Evolutionary conservation across 2,888 invertebrate species (phyloP), one percentile per base, ranked within the genome.

Genomic region (Callyntrura sp.): DNA sequence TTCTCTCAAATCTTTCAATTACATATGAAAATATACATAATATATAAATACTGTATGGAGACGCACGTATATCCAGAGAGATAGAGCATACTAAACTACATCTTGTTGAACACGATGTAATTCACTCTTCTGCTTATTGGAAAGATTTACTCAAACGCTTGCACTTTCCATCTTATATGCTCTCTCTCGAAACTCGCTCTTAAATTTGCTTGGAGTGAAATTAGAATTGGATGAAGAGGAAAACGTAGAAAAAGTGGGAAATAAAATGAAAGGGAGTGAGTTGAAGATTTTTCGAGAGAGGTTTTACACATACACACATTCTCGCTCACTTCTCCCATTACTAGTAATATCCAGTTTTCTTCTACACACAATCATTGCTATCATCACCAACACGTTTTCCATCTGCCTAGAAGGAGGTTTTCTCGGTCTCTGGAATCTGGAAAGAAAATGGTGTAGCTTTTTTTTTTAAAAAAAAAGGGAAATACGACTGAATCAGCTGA

Each of bases 201-300:
- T 57, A 60, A 48, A 85, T 85, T 73, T 60, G 43, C n/a, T 76
- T 17, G 6, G 35, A 28, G 57, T 23, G 45, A 68, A 73, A 85
- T 85, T 73, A 76, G 70, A 85, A 68, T 62, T 85, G 85, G 76
- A 45, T 28, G 48, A 25, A 76, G 76, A 35, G 25, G 17, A 20
- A 55, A 17, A 11, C 4, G 28, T 23, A 25, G n/a, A 85, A 20
- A 45, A 76, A 28, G 62, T n/a, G n/a, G n/a, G n/a, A n/a, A n/a
- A n/a, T n/a, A n/a, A n/a, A 70, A 70, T 11, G 43, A 83, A 48
- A 57, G 17, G 14, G 55, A 60, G 48, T 76, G 73, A 76, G 76
- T 85, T 73, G 60, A 9, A 85, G 76, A 85, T 84, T 70, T 85
- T 85, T 60, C 73, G 45, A 76, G 76, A 76, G 85, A 43, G 73